Base-by-base conservation (phyloP, 2,888 invertebrate genomes). In the Elmis aenea region DNA sequence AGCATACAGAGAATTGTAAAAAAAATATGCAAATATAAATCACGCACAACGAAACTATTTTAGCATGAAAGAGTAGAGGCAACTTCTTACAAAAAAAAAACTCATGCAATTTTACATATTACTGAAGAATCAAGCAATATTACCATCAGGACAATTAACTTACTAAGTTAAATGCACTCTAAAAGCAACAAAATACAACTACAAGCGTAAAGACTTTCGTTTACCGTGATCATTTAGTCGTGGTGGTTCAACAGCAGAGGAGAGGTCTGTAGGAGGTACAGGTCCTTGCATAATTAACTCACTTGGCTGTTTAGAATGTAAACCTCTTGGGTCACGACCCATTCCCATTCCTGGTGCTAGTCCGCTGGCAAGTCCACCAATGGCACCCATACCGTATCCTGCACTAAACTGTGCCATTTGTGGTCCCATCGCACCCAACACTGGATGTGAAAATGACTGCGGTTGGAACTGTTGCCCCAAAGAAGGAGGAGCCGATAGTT, bases 401-500 rank as follows among this genome's bases (percentile, higher is more conserved):
- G 69, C 62, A 50, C 69, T 71, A 51, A 68, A 72, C 42, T 73
- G 74, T 5, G 70, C 69, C 47, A 73, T 64, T 55, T 71, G 68
- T 16, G 71, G 70, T 1, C 67, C 72, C 63, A 70, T 68, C 55
- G 76, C 75, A 1, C 81, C 78, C 67, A 85, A 76, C 57, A 81
- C 79, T 1, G 83, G 83, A 68, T 85, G 85, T 40, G 72, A 75
- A 68, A 81, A 85, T 59, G 79, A 80, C 21, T 70, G 72, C 48
- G 76, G 77, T 62, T 81, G 83, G 59, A 76, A 81, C 54, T 75
- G 72, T 43, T 68, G 72, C 12, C 77, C 77, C 60, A 83, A 72
- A 29, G 81, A 76, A 24, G 85, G 83, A 22, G 83, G 83, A 58
- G 85, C 80, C 45, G 86, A 87, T 70, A 85, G 81, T 75, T 86